Evolutionary conservation across 2,113 vertebrate species (phyloP).

Genomic region (Phaethon lepturus): DNA sequence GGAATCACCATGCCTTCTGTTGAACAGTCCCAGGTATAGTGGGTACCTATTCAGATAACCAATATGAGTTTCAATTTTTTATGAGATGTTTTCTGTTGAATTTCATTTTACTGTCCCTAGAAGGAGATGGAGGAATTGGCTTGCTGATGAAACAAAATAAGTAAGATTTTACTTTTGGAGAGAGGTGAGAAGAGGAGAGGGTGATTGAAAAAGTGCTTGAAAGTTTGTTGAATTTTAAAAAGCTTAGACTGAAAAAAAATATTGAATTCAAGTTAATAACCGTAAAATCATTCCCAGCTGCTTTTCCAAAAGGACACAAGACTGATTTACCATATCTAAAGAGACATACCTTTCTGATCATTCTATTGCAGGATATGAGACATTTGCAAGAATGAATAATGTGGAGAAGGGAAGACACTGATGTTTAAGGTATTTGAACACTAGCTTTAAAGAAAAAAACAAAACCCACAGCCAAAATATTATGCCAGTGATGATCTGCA

Average conservation of each 20-base stretch:
- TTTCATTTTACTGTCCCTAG: neutral
- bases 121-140: neutral
- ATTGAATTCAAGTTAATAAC: slow-evolving; percentile 1
- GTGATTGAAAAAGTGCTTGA: neutral
- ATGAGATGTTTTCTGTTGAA: neutral
- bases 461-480: neutral
- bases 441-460: neutral
- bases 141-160: neutral
- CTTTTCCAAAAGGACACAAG: slow-evolving; percentile 1
- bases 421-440: slow-evolving; percentile 38
- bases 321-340: slow-evolving; percentile 42
- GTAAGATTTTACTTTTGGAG: neutral
- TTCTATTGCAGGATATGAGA: neutral
- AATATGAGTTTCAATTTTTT: neutral
- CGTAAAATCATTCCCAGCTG: neutral
- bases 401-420: slow-evolving; percentile 28
- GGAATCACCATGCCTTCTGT: neutral
- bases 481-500: neutral
- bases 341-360: slow-evolving; percentile 41
- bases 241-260: neutral
- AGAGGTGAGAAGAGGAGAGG: neutral
- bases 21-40: neutral
- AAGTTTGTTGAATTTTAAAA: neutral
- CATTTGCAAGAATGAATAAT: slow-evolving; percentile 29
- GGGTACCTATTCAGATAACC: neutral